Evolutionary conservation across 2,797 vertebrate species (phyloP), one percentile per base, ranked within the genome.

Genomic region (Australoheros facetus): DNA sequence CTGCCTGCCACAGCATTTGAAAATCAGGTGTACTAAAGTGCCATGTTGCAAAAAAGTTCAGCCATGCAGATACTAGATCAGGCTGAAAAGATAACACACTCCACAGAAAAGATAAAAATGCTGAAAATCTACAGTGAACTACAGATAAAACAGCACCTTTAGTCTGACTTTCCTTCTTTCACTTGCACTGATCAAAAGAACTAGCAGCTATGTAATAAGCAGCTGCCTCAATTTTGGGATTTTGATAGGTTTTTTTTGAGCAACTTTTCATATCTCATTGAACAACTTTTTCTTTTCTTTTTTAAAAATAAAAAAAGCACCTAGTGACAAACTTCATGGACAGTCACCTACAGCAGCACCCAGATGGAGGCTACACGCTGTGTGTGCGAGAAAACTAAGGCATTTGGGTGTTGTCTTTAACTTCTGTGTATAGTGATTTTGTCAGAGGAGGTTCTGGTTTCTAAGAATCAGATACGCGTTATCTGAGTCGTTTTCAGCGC

Each of bases 21-120:
- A 83, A 45, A 91, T 90, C 79, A 79, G 80, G 88, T 87, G 75
- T 54, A 83, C 45, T 73, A 81, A 78, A 87, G 85, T 55, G 72
- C 48, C 73, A 73, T 30, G 73, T 34, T 10, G 57, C 71, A 75
- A 71, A 82, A 3, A 30, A 53, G 81, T 78, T 86, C 72, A 81
- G 81, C 87, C 71, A n/a, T 86, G 89, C 82, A 83, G 34, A 37
- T 78, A 70, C 78, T 45, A 83, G 70, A n/a, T 74, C 62, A 75
- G 84, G 85, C 72, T n/a, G 71, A 88, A 71, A 79, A 55, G 86
- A 92, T 84, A 75, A 81, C 8, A 81, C 8, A 5, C n/a, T 7
- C 13, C 16, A 9, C 9, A 62, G 37, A 34, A 12, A 14, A 82
- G 51, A 81, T 56, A 34, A 32, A 77, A 30, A 56, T 5, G 39